phyloP scores from a whole-genome alignment of 2,797 vertebrate genomes.

The Ateles fusciceps region DNA sequence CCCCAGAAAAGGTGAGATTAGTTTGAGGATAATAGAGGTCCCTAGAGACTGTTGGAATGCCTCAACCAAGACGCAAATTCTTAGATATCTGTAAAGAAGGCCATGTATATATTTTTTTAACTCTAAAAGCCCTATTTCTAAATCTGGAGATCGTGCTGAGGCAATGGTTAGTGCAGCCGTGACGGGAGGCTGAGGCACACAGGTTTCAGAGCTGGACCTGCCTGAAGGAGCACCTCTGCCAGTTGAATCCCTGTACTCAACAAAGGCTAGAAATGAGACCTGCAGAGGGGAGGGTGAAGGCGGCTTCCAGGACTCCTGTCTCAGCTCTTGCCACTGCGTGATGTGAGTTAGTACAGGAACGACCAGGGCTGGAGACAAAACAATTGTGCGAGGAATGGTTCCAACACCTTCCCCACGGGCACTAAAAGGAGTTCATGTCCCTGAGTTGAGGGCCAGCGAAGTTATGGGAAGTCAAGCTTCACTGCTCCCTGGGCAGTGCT shows the following conservation, averaged over 20 bases:
- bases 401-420: neutral
- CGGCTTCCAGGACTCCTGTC: too few relatives aligned
- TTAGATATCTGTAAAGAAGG: neutral
- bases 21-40: neutral
- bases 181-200: too few relatives aligned
- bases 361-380: neutral
- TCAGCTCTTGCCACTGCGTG: neutral
- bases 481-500: neutral
- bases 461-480: neutral
- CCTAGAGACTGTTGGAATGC: neutral
- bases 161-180: rapidly evolving
- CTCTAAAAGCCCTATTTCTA: neutral
- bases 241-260: neutral
- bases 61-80: neutral
- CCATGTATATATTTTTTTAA: neutral
- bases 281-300: neutral
- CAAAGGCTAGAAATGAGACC: neutral
- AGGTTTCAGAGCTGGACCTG: neutral
- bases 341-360: too few relatives aligned
- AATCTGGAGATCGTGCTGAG: neutral
- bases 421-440: neutral
- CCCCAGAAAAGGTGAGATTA: neutral
- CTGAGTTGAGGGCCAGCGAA: neutral
- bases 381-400: too few relatives aligned
- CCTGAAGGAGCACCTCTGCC: neutral